A percentile compares a stretch with the other conserved stretches of the same genome.
Evolutionary conservation across 2,888 invertebrate species (phyloP).

Genomic region (Anoncus sp.): DNA sequence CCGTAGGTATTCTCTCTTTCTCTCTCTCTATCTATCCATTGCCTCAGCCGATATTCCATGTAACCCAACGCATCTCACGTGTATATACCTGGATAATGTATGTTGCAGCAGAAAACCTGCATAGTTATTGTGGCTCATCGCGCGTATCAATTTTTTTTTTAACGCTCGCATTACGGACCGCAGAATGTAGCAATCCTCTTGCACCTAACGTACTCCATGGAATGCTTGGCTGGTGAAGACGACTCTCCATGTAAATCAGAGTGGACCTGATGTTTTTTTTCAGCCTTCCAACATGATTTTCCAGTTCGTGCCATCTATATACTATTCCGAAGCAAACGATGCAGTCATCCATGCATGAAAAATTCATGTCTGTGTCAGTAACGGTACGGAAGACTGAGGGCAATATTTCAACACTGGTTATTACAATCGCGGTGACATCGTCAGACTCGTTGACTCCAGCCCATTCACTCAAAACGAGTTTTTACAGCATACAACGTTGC

Average conservation of each 20-base stretch:
- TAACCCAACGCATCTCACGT: conserved; percentile 2
- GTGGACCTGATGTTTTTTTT: neutral
- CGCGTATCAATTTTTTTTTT: conserved; percentile 30
- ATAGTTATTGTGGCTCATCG: neutral
- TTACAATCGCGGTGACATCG: too few species aligned
- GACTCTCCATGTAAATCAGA: conserved; percentile 5
- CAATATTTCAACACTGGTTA: too few species aligned
- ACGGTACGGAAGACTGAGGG: too few species aligned
- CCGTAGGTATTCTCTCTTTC: conserved; percentile 16
- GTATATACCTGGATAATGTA: conserved; percentile 11
- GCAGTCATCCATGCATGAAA: neutral
- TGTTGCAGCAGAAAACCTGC: neutral
- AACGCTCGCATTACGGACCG: conserved; percentile 15
- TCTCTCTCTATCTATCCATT: too few species aligned
- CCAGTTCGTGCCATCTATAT: neutral
- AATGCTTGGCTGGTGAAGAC: neutral
- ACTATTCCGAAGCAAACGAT: neutral
- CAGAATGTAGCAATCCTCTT: conserved; percentile 5
- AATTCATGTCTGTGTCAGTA: too few species aligned
- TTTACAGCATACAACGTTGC: too few species aligned
- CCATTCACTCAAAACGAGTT: too few species aligned
- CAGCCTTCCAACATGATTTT: neutral
- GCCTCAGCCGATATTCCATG: conserved; percentile 22
- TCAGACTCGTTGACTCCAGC: too few species aligned
- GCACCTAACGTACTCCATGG: neutral